These are phyloP conservation scores for Gallinago undulata DNA, from an alignment of 2,113 vertebrate genomes.

Conservation along the genomic window DNA sequence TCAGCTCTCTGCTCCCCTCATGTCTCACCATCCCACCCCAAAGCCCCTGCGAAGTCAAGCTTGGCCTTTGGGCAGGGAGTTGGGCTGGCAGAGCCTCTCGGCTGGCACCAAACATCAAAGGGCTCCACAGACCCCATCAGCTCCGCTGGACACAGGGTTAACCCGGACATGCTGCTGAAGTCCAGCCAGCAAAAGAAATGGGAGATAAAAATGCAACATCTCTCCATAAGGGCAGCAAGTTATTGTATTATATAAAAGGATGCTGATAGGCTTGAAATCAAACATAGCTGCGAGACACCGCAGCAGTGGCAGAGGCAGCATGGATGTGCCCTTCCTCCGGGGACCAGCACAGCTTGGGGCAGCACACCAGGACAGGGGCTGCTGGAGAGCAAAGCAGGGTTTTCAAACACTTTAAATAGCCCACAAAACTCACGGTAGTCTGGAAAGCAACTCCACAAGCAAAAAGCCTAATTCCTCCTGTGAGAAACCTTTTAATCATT, in stretches of 20 bases:
- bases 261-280: background rate
- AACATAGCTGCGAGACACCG: fast-evolving
- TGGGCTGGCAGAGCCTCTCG: background rate
- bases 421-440: background rate
- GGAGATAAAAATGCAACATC: background rate
- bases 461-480: background rate
- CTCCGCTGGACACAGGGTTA: background rate
- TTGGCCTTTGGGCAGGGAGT: background rate
- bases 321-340: background rate
- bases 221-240: background rate
- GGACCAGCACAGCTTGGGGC: background rate
- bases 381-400: background rate
- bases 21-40: background rate
- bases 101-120: background rate
- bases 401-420: background rate
- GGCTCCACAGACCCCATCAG: fast-evolving
- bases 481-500: background rate
- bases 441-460: background rate
- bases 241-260: background rate
- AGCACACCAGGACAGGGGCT: background rate
- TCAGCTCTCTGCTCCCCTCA: background rate
- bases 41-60: background rate
- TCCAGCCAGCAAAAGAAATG: background rate
- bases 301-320: background rate
- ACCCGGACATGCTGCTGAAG: background rate